Conservation (phyloP, 2,113 vertebrate species). For the Thamnophis sirtalis region DNA sequence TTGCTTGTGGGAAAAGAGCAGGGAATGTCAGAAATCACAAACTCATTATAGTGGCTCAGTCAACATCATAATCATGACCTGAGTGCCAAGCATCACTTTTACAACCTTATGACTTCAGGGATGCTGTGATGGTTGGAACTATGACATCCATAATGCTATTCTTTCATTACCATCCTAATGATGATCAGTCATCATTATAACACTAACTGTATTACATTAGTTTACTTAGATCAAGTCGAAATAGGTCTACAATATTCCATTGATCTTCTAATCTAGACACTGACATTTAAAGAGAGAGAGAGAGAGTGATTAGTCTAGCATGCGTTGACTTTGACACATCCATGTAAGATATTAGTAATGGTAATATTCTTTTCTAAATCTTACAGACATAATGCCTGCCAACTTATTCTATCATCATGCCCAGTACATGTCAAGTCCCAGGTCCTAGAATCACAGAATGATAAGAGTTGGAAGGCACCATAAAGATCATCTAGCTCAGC, state of each 20-base stretch:
- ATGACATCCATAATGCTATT: not conserved
- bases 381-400: not conserved
- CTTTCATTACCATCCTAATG: not conserved
- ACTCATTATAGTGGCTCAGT: not conserved
- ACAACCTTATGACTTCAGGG: not conserved
- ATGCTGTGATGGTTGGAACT: not conserved
- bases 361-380: not conserved
- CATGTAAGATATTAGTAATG: not conserved
- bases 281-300: not conserved
- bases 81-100: not conserved
- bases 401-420: not conserved
- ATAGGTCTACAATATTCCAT: not conserved
- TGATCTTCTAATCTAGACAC: not conserved
- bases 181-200: not conserved
- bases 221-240: not conserved
- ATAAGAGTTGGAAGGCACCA: not conserved
- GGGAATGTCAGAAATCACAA: not conserved
- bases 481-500: not conserved
- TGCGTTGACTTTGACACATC: not conserved
- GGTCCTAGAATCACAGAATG: not conserved
- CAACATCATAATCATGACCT: not conserved
- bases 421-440: not conserved
- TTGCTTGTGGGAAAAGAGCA: not conserved
- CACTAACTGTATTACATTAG: not conserved
- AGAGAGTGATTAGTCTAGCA: not conserved